A percentile compares a stretch with the other conserved stretches of the same genome.
These are phyloP conservation scores for Nothocercus julius DNA, from an alignment of 2,113 vertebrate genomes.

Conservation along the genomic window DNA sequence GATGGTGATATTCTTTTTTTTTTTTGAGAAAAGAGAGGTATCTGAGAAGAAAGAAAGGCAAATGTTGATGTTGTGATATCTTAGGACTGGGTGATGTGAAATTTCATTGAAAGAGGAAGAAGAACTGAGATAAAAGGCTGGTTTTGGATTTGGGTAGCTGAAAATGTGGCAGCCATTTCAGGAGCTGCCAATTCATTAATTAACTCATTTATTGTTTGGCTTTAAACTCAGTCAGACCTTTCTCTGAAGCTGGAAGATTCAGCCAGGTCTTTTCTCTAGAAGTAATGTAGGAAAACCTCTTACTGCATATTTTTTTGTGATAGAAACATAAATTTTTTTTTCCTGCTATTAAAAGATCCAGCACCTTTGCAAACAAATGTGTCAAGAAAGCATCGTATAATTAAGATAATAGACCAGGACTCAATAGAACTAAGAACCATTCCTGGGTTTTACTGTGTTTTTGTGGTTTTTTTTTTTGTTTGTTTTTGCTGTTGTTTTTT, in stretches of 20 bases:
- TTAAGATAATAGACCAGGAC: background rate
- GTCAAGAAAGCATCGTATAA: background rate
- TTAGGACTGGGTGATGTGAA: background rate
- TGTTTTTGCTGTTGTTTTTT: background rate
- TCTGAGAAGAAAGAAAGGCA: background rate
- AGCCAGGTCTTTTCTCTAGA: background rate
- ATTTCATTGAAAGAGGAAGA: constrained; percentile 5
- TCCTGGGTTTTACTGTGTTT: background rate
- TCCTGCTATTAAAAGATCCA: background rate
- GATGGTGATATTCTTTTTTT: background rate
- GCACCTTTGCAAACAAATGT: background rate
- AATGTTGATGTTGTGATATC: background rate
- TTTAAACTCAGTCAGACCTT: constrained; percentile 22
- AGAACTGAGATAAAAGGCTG: background rate
- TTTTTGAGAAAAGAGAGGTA: background rate
- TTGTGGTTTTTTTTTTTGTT: background rate
- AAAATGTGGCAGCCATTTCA: constrained; percentile 18
- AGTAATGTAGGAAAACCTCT: background rate
- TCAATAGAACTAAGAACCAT: background rate
- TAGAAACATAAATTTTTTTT: background rate
- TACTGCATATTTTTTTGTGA: background rate
- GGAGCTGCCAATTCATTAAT: constrained; percentile 27
- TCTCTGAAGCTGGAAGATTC: background rate
- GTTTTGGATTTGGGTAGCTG: background rate
- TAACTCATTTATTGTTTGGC: constrained; percentile 16